Evolutionary conservation across 2,888 invertebrate genomes (phyloP), one percentile per base, ranked within the genome.

Genomic region (Ctenicera cuprea): DNA sequence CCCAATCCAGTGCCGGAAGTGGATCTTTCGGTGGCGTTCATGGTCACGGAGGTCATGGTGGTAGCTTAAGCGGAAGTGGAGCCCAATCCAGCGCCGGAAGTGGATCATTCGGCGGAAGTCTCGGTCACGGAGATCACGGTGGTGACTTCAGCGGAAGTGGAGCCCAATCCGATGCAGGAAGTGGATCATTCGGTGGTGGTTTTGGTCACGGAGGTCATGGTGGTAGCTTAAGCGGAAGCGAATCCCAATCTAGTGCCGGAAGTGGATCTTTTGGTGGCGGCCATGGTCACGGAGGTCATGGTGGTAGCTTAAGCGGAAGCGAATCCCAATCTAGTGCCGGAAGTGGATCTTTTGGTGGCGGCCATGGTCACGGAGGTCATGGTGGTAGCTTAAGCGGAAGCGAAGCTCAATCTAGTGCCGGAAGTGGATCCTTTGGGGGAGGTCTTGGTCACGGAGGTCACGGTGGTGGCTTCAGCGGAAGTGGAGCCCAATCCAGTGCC

Each of bases 101-200:
- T n/a, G n/a, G 48, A 18, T 48, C 48, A 8, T 48, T 48, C 16
- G 48, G 48, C 7, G 48, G 48, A n/a, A n/a, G n/a, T n/a, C n/a
- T n/a, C n/a, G 43, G 43, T 1, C 16, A 14, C n/a, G 43, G 43
- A 14, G 48, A 8, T 26, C 2, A 26, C 12, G 12, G 48, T 48
- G 48, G 48, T 26, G 26, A 2, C 4, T 18, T 8, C 3, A 50
- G 50, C 20, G 50, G 50, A 50, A 50, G 50, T 22, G 5, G 12
- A 50, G 1, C 50, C 3, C 11, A 12, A 22, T 50, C 50, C 5
- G 22, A 11, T 33, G 5, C 33, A 3, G 26, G 26, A 9, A 26
- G 26, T 26, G 41, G 50, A 3, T 50, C 50, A 0, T 50, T 22
- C 11, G 50, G 50, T 12, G 50, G 50, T 4, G 22, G 20, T 48